Base-by-base conservation (phyloP, 2,888 invertebrate species). In the Dryobota labecula region DNA sequence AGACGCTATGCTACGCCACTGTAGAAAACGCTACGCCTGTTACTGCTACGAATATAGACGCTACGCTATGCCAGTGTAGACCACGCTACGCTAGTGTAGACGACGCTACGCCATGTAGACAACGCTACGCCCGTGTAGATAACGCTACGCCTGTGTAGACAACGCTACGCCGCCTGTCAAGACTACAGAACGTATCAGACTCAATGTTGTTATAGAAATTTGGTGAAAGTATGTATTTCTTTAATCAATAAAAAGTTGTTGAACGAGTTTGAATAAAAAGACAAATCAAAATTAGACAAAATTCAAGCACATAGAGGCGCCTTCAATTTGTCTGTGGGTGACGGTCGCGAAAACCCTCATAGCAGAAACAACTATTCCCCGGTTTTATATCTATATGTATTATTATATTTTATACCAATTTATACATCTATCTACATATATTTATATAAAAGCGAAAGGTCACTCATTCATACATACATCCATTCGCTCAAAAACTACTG, bases 211-310 rank as follows among this genome's bases (percentile, higher is more conserved):
- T 18, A 20, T 2, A 61, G 24, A 24, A 20, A 33, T n/a, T 36
- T 9, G 7, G 54, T 65, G 47, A 49, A 56, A 56, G 65, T 53
- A 51, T 3, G 7, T 41, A 41, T 13, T 53, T 60, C n/a, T 56
- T 15, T 9, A 41, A 5, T 41, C 15, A 56, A 11, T 24, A 53
- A 36, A n/a, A 64, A 65, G 33, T 49, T 36, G 47, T 56, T 65
- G n/a, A 43, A 56, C 54, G 7, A 65, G 56, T 56, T 65, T 56
- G 5, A 33, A 63, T 15, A 54, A 24, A 15, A 24, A 20, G 7
- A 2, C 20, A 24, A 24, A 20, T 43, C 43, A 5, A 66, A 7
- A n/a, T n/a, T n/a, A n/a, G n/a, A n/a, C n/a, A n/a, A 1, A 13
- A n/a, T 27, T 24, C 24, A 33, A 67, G 15, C 24, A 60, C 15